Conservation (phyloP, 1,140 invertebrate species). For the Colletes latitarsis region DNA sequence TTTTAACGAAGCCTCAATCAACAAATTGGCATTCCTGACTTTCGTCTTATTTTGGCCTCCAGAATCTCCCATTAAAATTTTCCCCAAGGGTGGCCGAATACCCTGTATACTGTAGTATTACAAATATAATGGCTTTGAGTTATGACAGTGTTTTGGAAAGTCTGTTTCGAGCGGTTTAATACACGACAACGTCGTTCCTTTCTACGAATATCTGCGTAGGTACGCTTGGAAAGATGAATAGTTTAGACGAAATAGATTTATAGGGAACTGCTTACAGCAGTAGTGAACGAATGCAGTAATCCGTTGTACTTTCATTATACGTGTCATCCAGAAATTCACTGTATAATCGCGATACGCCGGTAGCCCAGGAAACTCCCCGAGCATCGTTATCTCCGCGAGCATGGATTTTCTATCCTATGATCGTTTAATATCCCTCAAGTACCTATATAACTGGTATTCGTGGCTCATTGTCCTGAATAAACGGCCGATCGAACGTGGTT, state of each 20-base stretch:
- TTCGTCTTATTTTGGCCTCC: no score
- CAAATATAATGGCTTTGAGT: no score
- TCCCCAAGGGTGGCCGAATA: no score
- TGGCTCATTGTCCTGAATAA: constrained; percentile 39
- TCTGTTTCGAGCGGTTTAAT: background rate
- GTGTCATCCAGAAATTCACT: background rate
- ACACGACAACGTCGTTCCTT: background rate
- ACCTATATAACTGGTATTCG: constrained; percentile 24
- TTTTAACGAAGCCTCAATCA: no score
- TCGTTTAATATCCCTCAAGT: constrained; percentile 39
- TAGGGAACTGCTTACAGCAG: background rate
- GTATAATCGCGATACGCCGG: background rate
- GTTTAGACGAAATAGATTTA: background rate
- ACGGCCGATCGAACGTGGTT: constrained; percentile 26
- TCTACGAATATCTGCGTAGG: background rate
- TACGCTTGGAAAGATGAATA: background rate
- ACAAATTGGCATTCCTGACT: no score
- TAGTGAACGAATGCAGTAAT: constrained; percentile 1
- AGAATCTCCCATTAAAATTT: no score
- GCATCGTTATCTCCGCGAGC: constrained; percentile 24
- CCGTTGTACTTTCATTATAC: constrained; percentile 12
- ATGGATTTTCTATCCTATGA: constrained; percentile 37
- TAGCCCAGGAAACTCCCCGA: constrained; percentile 2
- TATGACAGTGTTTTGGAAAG: no score
- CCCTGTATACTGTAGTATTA: no score